Percentiles rank a stretch among this genome's conserved stretches.
phyloP scores from a whole-genome alignment of 2,888 invertebrate species.

The Schizaphis graminum region DNA sequence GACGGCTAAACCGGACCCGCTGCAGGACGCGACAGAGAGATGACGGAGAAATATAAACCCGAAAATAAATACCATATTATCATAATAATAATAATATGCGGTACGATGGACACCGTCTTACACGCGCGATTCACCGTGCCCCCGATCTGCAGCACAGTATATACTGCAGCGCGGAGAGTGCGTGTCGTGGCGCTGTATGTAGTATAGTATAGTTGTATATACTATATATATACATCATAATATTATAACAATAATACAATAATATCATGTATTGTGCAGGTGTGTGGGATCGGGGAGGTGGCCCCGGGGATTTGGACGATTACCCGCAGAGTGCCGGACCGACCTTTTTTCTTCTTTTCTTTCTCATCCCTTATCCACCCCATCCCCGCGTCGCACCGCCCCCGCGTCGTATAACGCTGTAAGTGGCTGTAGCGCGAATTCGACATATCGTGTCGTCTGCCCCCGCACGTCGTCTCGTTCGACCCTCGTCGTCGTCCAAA shows the following conservation, averaged over 20 bases:
- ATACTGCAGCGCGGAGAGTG: too few species aligned
- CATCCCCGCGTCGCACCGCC: background rate
- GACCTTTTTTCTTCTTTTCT: conserved; percentile 35
- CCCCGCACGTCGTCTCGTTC: background rate
- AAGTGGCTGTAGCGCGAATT: conserved; percentile 6
- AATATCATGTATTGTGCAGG: background rate
- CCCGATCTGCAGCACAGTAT: too few species aligned
- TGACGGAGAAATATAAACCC: background rate
- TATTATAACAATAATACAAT: background rate
- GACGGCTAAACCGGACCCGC: background rate
- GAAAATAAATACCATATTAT: background rate
- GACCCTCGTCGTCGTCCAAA: background rate
- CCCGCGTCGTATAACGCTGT: background rate
- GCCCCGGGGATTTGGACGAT: conserved; percentile 19
- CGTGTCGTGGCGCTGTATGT: background rate
- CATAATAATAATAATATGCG: too few species aligned
- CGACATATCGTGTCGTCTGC: conserved; percentile 49
- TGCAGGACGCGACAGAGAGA: too few species aligned
- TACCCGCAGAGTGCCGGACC: conserved; percentile 40
- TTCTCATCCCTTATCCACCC: background rate
- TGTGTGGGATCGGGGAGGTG: conserved; percentile 6
- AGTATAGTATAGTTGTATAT: too few species aligned
- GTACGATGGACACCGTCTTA: background rate
- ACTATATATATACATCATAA: background rate
- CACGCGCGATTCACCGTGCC: background rate